Evolutionary conservation across 2,113 vertebrate genomes (phyloP).

Genomic region (Rafetus swinhoei): DNA sequence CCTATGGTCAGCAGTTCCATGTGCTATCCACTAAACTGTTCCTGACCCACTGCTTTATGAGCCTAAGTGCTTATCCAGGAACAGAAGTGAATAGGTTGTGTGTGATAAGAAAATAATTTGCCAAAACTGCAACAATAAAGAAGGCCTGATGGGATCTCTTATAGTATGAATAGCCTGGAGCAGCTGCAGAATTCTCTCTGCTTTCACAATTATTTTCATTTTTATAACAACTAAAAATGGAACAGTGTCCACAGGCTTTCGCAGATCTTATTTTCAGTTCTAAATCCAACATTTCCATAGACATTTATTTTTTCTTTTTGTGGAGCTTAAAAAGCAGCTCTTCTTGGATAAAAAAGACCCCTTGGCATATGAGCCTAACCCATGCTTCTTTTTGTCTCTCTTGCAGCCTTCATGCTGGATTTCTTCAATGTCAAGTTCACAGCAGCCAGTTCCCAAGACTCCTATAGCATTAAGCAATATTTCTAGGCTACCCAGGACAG

Average conservation of each 20-base stretch:
- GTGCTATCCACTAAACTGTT: slow-evolving; percentile 82
- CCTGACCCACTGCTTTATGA: slow-evolving; percentile 85
- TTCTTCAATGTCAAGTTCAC: background rate
- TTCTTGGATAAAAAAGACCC: slow-evolving; percentile 58
- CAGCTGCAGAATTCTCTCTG: slow-evolving; percentile 86
- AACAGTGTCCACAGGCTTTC: slow-evolving; percentile 79
- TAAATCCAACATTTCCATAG: slow-evolving; percentile 65
- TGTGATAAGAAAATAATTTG: slow-evolving; percentile 91
- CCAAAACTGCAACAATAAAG: slow-evolving; percentile 89
- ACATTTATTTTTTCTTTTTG: slow-evolving; percentile 50
- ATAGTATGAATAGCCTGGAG: slow-evolving; percentile 83
- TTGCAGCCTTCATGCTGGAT: background rate
- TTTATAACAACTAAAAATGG: slow-evolving; percentile 84
- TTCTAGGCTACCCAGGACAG: background rate
- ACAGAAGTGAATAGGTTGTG: slow-evolving; percentile 87
- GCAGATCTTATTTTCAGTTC: slow-evolving; percentile 71
- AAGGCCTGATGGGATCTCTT: slow-evolving; percentile 86
- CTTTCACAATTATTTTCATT: slow-evolving; percentile 88
- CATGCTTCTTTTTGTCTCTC: background rate
- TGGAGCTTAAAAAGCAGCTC: slow-evolving; percentile 41
- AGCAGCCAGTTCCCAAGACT: background rate
- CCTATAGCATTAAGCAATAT: accelerated
- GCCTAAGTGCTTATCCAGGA: slow-evolving; percentile 86
- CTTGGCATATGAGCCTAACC: slow-evolving; percentile 54
- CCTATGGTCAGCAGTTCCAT: slow-evolving; percentile 78